Conservation (phyloP, 2,888 invertebrate species). For the Orthosia gracilis region DNA sequence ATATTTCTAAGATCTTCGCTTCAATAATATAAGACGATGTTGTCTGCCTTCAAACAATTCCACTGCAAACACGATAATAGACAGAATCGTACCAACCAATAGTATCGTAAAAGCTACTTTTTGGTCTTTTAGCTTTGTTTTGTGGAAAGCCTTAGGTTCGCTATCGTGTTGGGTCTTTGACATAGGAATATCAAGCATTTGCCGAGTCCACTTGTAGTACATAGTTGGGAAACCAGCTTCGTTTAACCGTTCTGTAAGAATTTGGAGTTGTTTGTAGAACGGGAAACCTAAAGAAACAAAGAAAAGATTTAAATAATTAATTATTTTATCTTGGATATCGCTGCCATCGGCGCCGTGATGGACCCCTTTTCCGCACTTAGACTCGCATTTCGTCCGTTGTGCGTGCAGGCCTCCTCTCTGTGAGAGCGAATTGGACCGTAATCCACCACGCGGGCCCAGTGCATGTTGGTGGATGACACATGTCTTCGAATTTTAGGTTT, state of each 20-base stretch:
- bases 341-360: no score
- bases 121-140: slow-evolving; percentile 65
- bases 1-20: neutral
- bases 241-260: slow-evolving; percentile 70
- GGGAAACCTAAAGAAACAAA: slow-evolving; percentile 72
- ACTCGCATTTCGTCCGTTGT: no score
- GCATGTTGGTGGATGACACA: no score
- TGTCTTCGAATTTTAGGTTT: no score
- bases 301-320: neutral
- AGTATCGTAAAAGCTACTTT: slow-evolving; percentile 71
- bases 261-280: slow-evolving; percentile 69
- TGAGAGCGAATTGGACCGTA: no score
- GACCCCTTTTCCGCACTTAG: no score
- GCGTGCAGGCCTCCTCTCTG: no score
- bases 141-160: slow-evolving; percentile 66
- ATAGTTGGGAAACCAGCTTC: slow-evolving; percentile 76
- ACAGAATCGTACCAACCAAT: slow-evolving; percentile 67
- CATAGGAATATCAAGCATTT: slow-evolving; percentile 64
- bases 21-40: neutral
- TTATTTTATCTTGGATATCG: no score
- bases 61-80: slow-evolving; percentile 66
- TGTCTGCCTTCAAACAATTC: slow-evolving; percentile 67
- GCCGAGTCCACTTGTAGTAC: slow-evolving; percentile 77
- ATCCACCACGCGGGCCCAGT: no score
- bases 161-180: slow-evolving; percentile 23